Conservation (phyloP, 2,113 vertebrate species). For the Psephotus haematonotus region DNA sequence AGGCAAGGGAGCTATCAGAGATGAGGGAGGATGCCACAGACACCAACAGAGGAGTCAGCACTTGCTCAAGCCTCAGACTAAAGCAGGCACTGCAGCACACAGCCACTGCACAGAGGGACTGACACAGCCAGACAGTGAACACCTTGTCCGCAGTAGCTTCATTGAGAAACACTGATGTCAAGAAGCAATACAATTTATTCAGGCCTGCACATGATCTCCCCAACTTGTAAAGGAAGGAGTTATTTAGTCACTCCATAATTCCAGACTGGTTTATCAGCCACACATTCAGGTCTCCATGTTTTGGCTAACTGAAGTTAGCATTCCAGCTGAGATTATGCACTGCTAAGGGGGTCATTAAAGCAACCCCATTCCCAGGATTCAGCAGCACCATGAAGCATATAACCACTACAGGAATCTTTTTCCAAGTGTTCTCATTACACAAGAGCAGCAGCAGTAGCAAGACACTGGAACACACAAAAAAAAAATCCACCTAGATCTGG, state of each 20-base stretch:
- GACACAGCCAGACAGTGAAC: not conserved
- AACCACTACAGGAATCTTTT: not conserved
- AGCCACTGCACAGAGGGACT: not conserved
- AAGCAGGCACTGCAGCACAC: not conserved
- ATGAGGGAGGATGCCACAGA: not conserved
- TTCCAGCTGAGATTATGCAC: not conserved
- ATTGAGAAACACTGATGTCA: not conserved
- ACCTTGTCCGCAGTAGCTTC: not conserved
- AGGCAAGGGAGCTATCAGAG: not conserved
- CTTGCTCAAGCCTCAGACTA: not conserved
- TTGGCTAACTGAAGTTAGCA: not conserved
- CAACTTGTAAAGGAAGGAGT: not conserved
- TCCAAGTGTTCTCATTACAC: not conserved
- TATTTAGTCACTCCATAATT: not conserved
- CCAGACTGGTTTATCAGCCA: not conserved
- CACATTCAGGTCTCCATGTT: not conserved
- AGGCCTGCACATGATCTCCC: not conserved
- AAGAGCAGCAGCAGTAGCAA: not conserved
- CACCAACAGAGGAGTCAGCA: not conserved
- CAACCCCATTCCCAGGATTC: not conserved
- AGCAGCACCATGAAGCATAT: not conserved
- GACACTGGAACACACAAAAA: not conserved
- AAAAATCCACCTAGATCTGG: not conserved
- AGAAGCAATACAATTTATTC: not conserved
- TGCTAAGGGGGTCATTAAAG: not conserved